Evolutionary conservation across 37 sponge, comb jelly and placozoan species (phyloP), one percentile per base, ranked within the genome.

Genomic region (Petrosia ficiformis): DNA sequence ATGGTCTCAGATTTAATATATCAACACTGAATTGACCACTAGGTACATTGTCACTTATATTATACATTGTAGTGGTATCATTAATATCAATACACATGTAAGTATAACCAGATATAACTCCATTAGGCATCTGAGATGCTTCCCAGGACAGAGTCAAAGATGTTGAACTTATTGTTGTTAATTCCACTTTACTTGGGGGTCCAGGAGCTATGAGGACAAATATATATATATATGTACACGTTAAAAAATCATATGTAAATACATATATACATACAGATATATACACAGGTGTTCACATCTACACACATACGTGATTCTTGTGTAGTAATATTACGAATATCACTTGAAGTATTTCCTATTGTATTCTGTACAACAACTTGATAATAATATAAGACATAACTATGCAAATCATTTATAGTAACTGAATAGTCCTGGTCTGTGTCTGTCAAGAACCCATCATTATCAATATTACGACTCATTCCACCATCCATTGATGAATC

Each of bases 91-190:
- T 8, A 22, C 63, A 61, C 5, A 29, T 26, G 63, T 61, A 61
- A 2, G 24, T 70, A 38, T 77, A 84, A 42, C 40, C 0, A 11
- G 48, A 48, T 34, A 84, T 84, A 0, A 19, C 30, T 35, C 73
- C 77, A 77, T 76, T 76, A 38, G 77, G 77, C 31, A 22, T 70
- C 21, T 16, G 3, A 21, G 84, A 78, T 60, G 24, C 32, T 44
- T 42, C 57, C 84, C 84, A 84, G 0, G 65, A 57, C 44, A 84
- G 64, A 33, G 4, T 31, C 10, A 84, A 44, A 22, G 78, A 44
- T 29, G 63, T 26, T 25, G 76, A 70, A 33, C 31, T 72, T n/a
- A 16, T 33, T 14, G 71, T 69, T 32, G 33, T 59, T 8, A 71
- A 66, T 3, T 48, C 44, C 1, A 75, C 64, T 37, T 70, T 70